Percentiles rank a stretch among this genome's conserved stretches.
phyloP scores from a whole-genome alignment of 1,140 invertebrate genomes.

The Bombus confusus region DNA sequence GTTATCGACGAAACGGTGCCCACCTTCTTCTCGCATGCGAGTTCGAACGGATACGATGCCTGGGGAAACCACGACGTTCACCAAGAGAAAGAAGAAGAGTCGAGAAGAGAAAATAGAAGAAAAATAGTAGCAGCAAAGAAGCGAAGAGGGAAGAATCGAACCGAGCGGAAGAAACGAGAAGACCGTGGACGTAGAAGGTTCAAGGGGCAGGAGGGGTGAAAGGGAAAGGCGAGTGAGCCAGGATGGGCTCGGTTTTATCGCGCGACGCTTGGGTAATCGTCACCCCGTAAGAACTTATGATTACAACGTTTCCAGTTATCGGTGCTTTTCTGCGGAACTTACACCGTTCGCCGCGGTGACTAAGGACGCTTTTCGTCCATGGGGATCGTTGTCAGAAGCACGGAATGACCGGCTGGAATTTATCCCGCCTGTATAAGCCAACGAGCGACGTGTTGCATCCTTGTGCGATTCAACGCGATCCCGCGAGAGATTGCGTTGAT shows the following conservation, averaged over 20 bases:
- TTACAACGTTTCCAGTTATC: constrained; percentile 41
- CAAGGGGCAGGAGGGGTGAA: background rate
- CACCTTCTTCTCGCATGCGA: constrained; percentile 35
- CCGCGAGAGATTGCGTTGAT: background rate
- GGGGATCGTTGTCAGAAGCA: constrained; percentile 12
- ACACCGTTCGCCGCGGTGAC: background rate
- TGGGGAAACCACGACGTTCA: background rate
- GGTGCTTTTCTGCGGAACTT: constrained; percentile 39
- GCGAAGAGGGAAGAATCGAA: constrained; percentile 1
- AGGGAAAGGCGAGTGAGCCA: background rate
- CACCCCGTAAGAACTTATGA: constrained; percentile 37
- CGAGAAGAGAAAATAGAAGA: background rate
- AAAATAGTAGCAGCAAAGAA: background rate
- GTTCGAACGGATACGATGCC: background rate
- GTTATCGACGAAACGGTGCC: constrained; percentile 47
- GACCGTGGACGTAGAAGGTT: background rate
- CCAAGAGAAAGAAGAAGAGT: background rate
- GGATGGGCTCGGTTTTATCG: constrained; percentile 32
- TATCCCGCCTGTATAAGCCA: constrained; percentile 1
- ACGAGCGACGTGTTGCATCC: constrained; percentile 18
- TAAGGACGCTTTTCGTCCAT: constrained; percentile 28
- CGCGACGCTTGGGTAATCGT: constrained; percentile 31
- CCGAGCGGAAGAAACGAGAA: background rate
- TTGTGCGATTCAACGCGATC: background rate
- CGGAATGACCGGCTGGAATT: constrained; percentile 7